Evolutionary conservation across 2,888 invertebrate genomes (phyloP).

Genomic region (Orthosia gracilis): DNA sequence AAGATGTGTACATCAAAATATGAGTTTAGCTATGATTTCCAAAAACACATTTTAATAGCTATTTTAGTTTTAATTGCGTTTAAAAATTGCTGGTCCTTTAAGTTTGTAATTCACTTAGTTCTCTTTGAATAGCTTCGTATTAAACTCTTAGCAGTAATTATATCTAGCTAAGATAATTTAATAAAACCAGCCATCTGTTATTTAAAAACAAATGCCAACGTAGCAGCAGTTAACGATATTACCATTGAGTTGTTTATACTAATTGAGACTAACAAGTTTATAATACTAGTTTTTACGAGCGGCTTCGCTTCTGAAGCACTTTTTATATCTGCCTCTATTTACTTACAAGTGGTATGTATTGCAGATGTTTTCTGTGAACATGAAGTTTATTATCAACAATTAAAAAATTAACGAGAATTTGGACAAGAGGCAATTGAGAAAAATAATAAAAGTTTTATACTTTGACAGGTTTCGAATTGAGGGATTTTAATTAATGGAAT

Average conservation of each 20-base stretch:
- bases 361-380: conserved; percentile 61
- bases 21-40: background rate
- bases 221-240: conserved; percentile 44
- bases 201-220: conserved; percentile 48
- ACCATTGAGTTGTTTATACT: conserved; percentile 60
- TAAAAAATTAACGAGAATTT: conserved; percentile 46
- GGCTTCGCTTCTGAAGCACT: conserved; percentile 39
- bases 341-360: conserved; percentile 46
- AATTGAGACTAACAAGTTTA: conserved; percentile 61
- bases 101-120: conserved; percentile 9
- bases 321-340: conserved; percentile 53
- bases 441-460: conserved; percentile 24
- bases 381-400: conserved; percentile 48
- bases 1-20: background rate
- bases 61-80: background rate
- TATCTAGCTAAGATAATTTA: conserved; percentile 29
- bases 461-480: conserved; percentile 29
- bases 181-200: conserved; percentile 45
- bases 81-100: background rate
- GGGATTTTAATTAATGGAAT: conserved; percentile 6
- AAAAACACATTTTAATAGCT: background rate
- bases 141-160: conserved; percentile 14
- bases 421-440: conserved; percentile 39
- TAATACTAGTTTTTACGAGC: conserved; percentile 63
- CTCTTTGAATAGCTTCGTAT: background rate